Evolutionary conservation across 1,140 invertebrate species (phyloP).

Genomic region (Macrobrachium nipponense): DNA sequence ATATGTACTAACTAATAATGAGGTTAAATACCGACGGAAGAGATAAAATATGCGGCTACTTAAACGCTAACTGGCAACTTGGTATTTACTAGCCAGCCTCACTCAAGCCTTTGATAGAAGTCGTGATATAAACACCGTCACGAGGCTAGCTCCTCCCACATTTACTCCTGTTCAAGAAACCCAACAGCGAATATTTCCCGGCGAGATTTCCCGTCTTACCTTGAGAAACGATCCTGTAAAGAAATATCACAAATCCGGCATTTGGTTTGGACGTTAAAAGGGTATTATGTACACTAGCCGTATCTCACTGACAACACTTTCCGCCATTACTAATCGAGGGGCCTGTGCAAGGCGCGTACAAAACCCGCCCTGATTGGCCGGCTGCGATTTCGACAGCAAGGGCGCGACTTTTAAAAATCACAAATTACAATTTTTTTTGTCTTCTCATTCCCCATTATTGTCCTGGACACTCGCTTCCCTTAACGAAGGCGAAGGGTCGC

Average conservation of each 20-base stretch:
- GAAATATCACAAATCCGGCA: conserved; percentile 21
- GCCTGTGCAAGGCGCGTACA: conserved; percentile 56
- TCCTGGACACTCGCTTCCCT: too few species aligned
- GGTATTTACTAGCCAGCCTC: conserved; percentile 30
- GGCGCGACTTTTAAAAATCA: conserved; percentile 7
- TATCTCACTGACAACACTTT: conserved; percentile 32
- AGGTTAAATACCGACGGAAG: background rate
- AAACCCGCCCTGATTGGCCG: conserved; percentile 28
- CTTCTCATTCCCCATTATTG: too few species aligned
- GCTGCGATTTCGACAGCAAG: background rate
- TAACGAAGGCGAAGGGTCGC: too few species aligned
- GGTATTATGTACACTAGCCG: conserved; percentile 42
- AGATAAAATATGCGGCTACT: background rate
- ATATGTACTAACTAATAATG: background rate
- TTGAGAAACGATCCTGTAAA: conserved; percentile 18
- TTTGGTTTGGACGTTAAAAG: conserved; percentile 20
- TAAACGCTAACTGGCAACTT: background rate
- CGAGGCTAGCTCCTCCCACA: conserved; percentile 43
- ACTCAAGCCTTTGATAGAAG: conserved; percentile 34
- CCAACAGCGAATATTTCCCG: background rate
- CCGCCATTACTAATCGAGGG: conserved; percentile 49
- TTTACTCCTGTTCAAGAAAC: conserved; percentile 38
- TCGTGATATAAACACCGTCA: conserved; percentile 23
- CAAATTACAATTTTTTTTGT: too few species aligned
- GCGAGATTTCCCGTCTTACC: conserved; percentile 27